Base-by-base conservation (phyloP, 2,797 vertebrate genomes). In the Sciurus vulgaris region DNA sequence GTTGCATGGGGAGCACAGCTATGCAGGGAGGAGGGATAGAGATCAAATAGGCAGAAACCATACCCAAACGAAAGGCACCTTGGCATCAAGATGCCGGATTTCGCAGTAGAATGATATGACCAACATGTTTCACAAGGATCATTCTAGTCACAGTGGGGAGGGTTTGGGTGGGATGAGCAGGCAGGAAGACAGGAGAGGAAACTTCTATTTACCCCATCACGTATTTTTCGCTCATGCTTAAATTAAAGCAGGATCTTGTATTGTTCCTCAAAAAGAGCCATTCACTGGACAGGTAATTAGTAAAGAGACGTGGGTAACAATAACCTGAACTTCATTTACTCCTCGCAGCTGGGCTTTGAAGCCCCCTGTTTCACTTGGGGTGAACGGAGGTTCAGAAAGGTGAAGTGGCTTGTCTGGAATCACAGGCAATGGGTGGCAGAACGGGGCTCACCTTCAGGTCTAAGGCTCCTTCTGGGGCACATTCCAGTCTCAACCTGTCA, bases 401-500 rank as follows among this genome's bases (percentile, higher is more conserved):
- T 79, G 70, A 83, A 30, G 17, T 6, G 41, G 6, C 13, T 49
- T 69, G 12, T 63, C 17, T 61, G 41, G 61, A 51, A 67, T 74
- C 77, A 14, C 10, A 81, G 65, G 35, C 41, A 17, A 4, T 30
- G 67, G 78, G 61, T 7, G 17, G 59, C 28, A 35, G 33, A 59
- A 15, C 1, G 5, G 15, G 6, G 10, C 13, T 35, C 41, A 49
- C 18, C n/a, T 4, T 47, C 30, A 5, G 33, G 56, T 35, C n/a
- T 9, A 56, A 79, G 2, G 35, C 11, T 93, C 69, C 41, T 86
- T 51, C 65, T 41, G 94, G 54, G 89, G 47, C 54, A 63, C 18
- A 89, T 86, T 92, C 85, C 96, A 96, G 73, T 92, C 81, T 82
- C 51, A 54, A 89, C 49, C 69, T 61, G 87, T 95, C 85, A 92